Conservation (phyloP, 30 jellyfish, hydroid and myxozoan genomes). For the Turritopsis rubra region DNA sequence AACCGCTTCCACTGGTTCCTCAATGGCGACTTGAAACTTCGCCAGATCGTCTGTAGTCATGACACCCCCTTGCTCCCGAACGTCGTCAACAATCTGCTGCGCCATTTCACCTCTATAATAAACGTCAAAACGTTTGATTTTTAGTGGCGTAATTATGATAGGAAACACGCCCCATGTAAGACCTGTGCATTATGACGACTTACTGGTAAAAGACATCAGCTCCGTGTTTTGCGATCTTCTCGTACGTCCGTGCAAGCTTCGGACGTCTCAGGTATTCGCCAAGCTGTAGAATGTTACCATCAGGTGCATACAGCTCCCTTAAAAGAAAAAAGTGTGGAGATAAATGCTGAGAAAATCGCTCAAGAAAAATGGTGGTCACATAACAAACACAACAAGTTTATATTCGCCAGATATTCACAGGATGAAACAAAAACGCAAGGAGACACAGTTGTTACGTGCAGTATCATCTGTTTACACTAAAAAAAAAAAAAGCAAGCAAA, state of each 20-base stretch:
- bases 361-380: not conserved
- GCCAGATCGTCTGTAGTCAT: constrained; percentile 84
- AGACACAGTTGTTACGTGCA: constrained; percentile 5
- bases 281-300: constrained; percentile 64
- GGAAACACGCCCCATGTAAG: not conserved
- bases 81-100: constrained; percentile 76
- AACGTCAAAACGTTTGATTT: not conserved
- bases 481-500: too few relatives aligned
- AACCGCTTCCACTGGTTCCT: constrained; percentile 69
- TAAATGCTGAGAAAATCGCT: not conserved
- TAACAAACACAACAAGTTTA: not conserved
- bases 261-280: constrained; percentile 92
- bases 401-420: not conserved
- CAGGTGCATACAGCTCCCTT: constrained; percentile 99
- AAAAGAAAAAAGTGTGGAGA: constrained; percentile 16
- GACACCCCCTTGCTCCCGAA: constrained; percentile 92
- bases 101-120: constrained; percentile 93
- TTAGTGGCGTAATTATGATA: not conserved
- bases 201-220: constrained; percentile 96
- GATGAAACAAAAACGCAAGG: not conserved
- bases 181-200: not conserved
- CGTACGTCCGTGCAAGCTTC: constrained; percentile 90
- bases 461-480: not conserved
- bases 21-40: constrained; percentile 61
- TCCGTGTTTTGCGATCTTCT: constrained; percentile 81